phyloP scores from a whole-genome alignment of 1,140 invertebrate genomes.

The Drosophila pseudoananassae region DNA sequence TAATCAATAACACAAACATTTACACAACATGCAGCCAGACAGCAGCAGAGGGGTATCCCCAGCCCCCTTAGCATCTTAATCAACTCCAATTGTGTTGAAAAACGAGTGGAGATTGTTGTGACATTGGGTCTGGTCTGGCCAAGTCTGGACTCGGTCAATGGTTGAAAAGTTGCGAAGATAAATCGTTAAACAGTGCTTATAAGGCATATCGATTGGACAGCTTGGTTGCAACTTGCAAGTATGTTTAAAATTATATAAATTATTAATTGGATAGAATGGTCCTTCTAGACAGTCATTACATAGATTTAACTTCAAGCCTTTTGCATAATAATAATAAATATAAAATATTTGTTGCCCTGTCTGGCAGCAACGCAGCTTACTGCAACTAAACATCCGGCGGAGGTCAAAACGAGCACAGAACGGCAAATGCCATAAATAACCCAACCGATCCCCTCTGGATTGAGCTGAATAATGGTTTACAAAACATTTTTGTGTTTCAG shows the following conservation, averaged over 20 bases:
- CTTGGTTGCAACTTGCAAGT: background rate
- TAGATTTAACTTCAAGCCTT: constrained; percentile 57
- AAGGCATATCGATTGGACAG: background rate
- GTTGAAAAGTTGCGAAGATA: constrained; percentile 9
- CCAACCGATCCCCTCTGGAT: constrained; percentile 43
- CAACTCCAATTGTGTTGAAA: constrained; percentile 55
- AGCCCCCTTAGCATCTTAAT: constrained; percentile 56
- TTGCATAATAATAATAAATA: constrained; percentile 70
- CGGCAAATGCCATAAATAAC: constrained; percentile 66
- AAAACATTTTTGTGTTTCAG: constrained; percentile 44
- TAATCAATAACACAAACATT: constrained; percentile 80
- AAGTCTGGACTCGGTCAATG: constrained; percentile 24
- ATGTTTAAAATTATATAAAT: constrained; percentile 23
- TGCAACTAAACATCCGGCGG: constrained; percentile 77
- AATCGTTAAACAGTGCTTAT: background rate
- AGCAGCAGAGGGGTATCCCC: background rate
- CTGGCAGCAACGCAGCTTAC: constrained; percentile 40
- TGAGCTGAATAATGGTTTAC: constrained; percentile 53
- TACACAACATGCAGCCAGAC: constrained; percentile 53
- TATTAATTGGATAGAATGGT: constrained; percentile 10
- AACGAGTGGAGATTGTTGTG: constrained; percentile 39
- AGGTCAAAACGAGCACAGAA: constrained; percentile 53
- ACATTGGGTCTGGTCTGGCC: constrained; percentile 28
- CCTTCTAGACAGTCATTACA: constrained; percentile 32
- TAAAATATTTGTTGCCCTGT: constrained; percentile 19